Evolutionary conservation across 1,140 invertebrate species (phyloP), one percentile per base, ranked within the genome.

Genomic region (Eupristina koningsbergeri): DNA sequence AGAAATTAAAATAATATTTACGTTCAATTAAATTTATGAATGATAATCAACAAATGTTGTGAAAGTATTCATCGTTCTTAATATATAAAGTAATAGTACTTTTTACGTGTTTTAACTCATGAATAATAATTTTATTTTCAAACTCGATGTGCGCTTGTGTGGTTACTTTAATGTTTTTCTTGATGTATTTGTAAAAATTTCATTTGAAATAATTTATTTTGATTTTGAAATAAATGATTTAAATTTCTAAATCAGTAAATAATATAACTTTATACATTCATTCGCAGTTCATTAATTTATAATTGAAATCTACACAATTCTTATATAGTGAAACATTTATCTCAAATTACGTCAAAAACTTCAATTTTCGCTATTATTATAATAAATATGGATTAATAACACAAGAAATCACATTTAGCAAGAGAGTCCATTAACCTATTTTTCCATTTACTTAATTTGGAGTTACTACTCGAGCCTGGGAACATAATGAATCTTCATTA

Each of bases 381-480:
- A 15, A 19, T 19, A 67, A 67, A 36, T 36, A 36, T 67, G 64
- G 34, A 67, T 36, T 13, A 6, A 19, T 6, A 15, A 67, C 2
- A 6, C 5, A 15, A 67, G 31, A 31, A 39, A 41, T 29, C 39
- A 13, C 36, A 3, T 73, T 15, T 36, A 9, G 6, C 39, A 73
- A 41, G 5, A 19, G 22, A 73, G 69, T 47, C 69, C 39, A 73
- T 73, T 73, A 73, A 13, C 69, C 36, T 73, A 29, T 73, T 73
- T 73, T 73, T 45, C 5, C 8, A 45, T 45, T 47, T 22, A 39
- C 39, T n/a, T 29, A 26, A n/a, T 47, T 41, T 67, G 17, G 29
- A 11, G 8, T 31, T 67, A 34, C 29, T 11, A 34, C n/a, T n/a
- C n/a, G 34, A 9, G 3, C 34, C 29, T 19, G 63, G 34, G 7